These are phyloP conservation scores for Terebella lapidaria DNA, from an alignment of 2,888 invertebrate genomes.

Conservation along the genomic window DNA sequence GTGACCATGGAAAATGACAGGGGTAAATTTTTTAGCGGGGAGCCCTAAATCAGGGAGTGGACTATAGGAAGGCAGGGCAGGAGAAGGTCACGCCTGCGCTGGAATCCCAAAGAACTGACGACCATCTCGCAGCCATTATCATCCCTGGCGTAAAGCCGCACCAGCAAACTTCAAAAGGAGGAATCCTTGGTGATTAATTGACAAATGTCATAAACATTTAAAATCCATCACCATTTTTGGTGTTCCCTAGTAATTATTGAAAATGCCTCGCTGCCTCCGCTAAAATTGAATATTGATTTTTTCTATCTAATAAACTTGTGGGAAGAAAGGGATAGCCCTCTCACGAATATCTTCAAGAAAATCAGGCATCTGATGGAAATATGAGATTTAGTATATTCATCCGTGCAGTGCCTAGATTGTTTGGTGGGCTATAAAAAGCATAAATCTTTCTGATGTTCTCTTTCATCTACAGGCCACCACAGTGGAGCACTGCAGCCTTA, in stretches of 20 bases:
- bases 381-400: no score
- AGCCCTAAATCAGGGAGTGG: not conserved
- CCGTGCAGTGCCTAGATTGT: not conserved
- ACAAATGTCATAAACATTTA: not conserved
- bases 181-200: not conserved
- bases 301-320: not conserved
- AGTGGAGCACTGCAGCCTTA: no score
- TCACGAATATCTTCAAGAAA: no score
- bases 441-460: not conserved
- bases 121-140: not conserved
- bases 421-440: not conserved
- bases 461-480: not conserved
- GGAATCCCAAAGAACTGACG: not conserved
- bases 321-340: no score
- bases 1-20: not conserved
- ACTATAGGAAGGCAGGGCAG: not conserved
- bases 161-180: not conserved
- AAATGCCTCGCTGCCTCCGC: not conserved
- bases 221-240: not conserved
- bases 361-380: no score
- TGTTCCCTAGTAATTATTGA: not conserved
- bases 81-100: not conserved
- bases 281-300: not conserved
- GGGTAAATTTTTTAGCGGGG: not conserved
- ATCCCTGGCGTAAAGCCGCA: not conserved